Evolutionary conservation across 2,797 vertebrate species (phyloP), one percentile per base, ranked within the genome.

Genomic region (Danio jaintianensis): DNA sequence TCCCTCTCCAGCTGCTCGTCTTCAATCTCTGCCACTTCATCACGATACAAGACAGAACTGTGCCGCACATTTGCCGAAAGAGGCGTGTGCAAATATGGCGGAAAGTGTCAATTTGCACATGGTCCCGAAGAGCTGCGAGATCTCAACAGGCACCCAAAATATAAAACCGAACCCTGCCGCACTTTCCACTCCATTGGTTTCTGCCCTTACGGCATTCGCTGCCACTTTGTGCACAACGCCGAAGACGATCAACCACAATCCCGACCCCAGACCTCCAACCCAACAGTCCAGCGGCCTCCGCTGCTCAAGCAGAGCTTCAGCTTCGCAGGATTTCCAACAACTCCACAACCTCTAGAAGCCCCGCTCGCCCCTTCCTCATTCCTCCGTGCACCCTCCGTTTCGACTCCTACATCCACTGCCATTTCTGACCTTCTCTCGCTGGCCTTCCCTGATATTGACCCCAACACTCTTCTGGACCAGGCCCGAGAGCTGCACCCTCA

Each of bases 91-190:
- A 95, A 95, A 83, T 95, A 96, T 0, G 94, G 94, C 0, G 87
- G 90, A 2, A 96, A 94, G 87, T 96, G 94, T 86, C 95, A 96
- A 89, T 96, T 96, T 18, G 95, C 95, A 5, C 94, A 96, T 0
- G 95, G 95, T 3, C 2, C 29, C 0, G 90, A 93, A 0, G 95
- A 96, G 88, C 90, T 95, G 40, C 92, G 94, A 0, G 93, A 93
- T 48, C 92, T 95, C 0, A 94, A 82, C 86, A 84, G 95, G 2
- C 95, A 96, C 50, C 94, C 95, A 0, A 95, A 95, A 52, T 95
- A 95, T 85, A 96, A 96, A 86, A 96, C 95, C 0, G 94, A 95
- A 87, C 91, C 91, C 0, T 96, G 95, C 38, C 93, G 94, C 15
- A 95, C 94, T 0, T 96, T 95, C 81, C 95, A 96, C 88, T 95